These are phyloP conservation scores for Drosophila nikananu DNA, from an alignment of 1,140 invertebrate genomes.

Conservation along the genomic window DNA sequence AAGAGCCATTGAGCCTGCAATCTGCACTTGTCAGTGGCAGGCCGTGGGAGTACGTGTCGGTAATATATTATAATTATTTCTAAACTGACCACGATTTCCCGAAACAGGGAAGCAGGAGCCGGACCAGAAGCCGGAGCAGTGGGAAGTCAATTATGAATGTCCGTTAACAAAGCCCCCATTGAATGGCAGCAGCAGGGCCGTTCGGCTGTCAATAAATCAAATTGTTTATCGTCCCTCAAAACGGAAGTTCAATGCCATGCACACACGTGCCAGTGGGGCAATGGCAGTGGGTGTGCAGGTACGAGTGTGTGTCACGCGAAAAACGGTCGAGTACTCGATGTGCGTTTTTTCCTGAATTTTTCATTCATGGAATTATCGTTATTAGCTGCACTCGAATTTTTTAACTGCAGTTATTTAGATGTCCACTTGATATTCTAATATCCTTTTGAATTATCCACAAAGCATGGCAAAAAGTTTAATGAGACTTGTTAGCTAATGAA, in stretches of 20 bases:
- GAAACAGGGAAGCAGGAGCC: constrained; percentile 12
- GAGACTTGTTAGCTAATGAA: neutral
- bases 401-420: constrained; percentile 33
- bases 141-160: constrained; percentile 50
- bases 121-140: neutral
- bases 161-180: constrained; percentile 42
- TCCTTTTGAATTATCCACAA: neutral
- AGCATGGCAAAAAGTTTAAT: neutral
- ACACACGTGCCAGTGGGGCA: constrained; percentile 13
- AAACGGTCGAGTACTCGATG: constrained; percentile 11
- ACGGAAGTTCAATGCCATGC: constrained; percentile 67
- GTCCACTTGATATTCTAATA: neutral
- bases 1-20: constrained; percentile 23
- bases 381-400: constrained; percentile 58
- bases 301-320: constrained; percentile 57
- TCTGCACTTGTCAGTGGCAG: constrained; percentile 31
- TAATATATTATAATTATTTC: constrained; percentile 61
- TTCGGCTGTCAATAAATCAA: constrained; percentile 66
- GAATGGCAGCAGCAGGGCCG: constrained; percentile 54
- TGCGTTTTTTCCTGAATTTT: constrained; percentile 48
- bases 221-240: constrained; percentile 61
- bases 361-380: constrained; percentile 61
- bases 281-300: constrained; percentile 1
- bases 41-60: constrained; percentile 6
- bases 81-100: constrained; percentile 41